A percentile compares a stretch with the other conserved stretches of the same genome.
phyloP scores from a whole-genome alignment of 2,888 invertebrate genomes.

The Cheiracanthium punctorium region DNA sequence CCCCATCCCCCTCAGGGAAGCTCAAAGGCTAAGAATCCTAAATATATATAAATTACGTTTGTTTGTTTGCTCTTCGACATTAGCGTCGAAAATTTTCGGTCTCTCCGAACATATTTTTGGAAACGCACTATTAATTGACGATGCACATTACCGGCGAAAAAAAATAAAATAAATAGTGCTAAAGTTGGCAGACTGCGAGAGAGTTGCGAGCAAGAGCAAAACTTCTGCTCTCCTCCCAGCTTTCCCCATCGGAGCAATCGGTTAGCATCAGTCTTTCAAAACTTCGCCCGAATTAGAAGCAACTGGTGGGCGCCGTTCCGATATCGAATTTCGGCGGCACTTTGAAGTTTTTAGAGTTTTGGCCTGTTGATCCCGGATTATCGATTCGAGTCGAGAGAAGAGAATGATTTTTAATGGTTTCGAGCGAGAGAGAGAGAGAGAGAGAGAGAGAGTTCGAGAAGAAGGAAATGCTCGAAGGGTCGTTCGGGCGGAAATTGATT shows the following conservation, averaged over 20 bases:
- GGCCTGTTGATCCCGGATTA: not conserved
- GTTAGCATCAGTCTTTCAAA: constrained; percentile 47
- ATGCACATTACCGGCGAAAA: not conserved
- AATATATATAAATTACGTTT: not conserved
- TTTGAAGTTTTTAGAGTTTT: not conserved
- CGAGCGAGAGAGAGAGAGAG: not conserved
- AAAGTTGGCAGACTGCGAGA: constrained; percentile 10
- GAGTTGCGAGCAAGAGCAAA: not conserved
- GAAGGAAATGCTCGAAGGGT: constrained; percentile 8
- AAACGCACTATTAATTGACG: not conserved
- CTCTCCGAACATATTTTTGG: not conserved
- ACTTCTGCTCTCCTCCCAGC: not conserved
- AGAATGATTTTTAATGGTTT: constrained; percentile 13
- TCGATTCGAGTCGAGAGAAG: not conserved
- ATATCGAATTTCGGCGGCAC: constrained; percentile 46
- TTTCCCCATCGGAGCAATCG: not conserved
- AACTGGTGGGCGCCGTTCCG: constrained; percentile 42
- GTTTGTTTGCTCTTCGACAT: constrained; percentile 2
- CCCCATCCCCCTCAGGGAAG: too few species aligned
- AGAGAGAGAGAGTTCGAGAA: too few species aligned
- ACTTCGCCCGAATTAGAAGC: constrained; percentile 48
- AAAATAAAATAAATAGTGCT: not conserved
- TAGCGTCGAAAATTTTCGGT: not conserved
- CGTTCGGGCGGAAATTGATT: not conserved
- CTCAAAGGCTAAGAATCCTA: not conserved